phyloP scores from a whole-genome alignment of 2,113 vertebrate genomes.

The Hippocampus comes region DNA sequence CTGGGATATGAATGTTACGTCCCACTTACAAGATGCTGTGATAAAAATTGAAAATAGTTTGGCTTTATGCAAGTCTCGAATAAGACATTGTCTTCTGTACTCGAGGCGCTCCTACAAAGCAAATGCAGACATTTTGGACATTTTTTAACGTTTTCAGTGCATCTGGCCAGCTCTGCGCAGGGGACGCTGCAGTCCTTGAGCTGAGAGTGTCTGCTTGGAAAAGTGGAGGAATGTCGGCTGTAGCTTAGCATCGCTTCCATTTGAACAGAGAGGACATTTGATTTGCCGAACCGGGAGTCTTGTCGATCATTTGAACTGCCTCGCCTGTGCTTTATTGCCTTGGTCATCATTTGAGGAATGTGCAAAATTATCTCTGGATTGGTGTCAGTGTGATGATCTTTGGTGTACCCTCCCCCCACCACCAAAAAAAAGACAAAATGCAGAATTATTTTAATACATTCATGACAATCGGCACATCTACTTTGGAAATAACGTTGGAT shows the following conservation, averaged over 20 bases:
- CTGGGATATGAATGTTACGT: neutral
- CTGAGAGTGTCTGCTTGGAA: neutral
- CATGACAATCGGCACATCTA: no score
- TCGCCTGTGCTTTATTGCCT: neutral
- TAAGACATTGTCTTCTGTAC: no score
- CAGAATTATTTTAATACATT: no score
- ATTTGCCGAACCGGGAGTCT: neutral
- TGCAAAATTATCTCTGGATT: neutral
- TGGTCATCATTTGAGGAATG: neutral
- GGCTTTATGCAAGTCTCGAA: no score
- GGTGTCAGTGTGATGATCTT: neutral
- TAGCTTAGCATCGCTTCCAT: slow-evolving; percentile 7
- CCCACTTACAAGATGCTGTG: neutral
- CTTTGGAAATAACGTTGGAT: no score
- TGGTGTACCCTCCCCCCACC: neutral
- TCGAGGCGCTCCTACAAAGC: neutral
- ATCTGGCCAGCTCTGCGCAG: no score
- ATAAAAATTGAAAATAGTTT: neutral
- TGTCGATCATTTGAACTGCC: neutral
- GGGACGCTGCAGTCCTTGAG: neutral
- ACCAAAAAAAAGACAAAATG: no score
- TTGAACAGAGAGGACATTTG: neutral
- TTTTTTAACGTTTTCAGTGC: no score
- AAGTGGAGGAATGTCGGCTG: neutral
- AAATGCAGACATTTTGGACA: neutral